Evolutionary conservation across 2,113 vertebrate genomes (phyloP).

Genomic region (Rhinolophus ferrumequinum): DNA sequence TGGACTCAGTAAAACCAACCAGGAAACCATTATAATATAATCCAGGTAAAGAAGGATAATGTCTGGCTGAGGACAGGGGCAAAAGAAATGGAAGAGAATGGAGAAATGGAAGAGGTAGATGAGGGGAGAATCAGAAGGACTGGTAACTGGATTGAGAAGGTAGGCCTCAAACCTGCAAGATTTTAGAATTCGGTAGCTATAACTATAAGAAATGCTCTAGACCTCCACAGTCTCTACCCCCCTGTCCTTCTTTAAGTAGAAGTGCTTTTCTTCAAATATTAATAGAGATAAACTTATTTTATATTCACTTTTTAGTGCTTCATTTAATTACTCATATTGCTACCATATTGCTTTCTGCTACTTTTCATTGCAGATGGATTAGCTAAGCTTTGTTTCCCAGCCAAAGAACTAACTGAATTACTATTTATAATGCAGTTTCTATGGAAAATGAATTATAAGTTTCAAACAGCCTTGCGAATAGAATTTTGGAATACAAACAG

Average conservation of each 20-base stretch:
- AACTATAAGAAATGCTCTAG: not conserved
- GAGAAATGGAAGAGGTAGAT: not conserved
- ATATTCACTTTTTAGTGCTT: slow-evolving; percentile 45
- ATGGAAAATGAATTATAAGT: slow-evolving; percentile 78
- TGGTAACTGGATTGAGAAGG: not conserved
- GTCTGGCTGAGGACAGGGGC: not conserved
- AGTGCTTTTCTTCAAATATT: slow-evolving; percentile 9
- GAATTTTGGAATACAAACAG: slow-evolving; percentile 52
- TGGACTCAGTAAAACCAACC: not conserved
- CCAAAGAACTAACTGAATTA: slow-evolving; percentile 73
- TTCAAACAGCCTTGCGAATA: slow-evolving; percentile 67
- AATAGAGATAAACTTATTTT: not conserved
- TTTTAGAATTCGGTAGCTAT: not conserved
- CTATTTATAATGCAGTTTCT: slow-evolving; percentile 81
- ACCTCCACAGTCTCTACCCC: not conserved
- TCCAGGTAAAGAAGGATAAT: not conserved
- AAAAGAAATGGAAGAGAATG: not conserved
- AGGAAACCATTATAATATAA: not conserved
- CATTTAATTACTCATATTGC: slow-evolving; percentile 57
- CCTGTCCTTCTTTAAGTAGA: not conserved
- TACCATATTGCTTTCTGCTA: slow-evolving; percentile 67
- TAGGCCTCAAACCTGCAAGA: not conserved
- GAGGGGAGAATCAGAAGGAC: not conserved
- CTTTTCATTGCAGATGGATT: slow-evolving; percentile 76
- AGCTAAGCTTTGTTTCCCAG: slow-evolving; percentile 65